These are phyloP conservation scores for Odontomachus brunneus DNA, from an alignment of 1,140 invertebrate species.

Conservation along the genomic window DNA sequence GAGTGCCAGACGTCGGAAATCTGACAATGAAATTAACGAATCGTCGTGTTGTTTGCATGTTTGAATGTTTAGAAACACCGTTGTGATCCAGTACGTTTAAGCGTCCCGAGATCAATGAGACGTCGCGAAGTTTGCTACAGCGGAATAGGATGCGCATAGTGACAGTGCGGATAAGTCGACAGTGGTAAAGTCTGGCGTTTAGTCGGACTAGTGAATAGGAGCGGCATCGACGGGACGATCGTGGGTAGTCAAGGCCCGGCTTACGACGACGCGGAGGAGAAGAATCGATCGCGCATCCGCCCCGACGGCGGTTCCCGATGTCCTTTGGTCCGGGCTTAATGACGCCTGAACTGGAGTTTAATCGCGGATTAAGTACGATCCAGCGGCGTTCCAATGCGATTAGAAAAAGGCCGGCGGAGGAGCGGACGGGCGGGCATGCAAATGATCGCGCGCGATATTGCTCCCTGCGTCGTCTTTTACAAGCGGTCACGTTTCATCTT, in stretches of 20 bases:
- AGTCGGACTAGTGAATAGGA: slow-evolving; percentile 61
- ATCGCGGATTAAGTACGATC: slow-evolving; percentile 82
- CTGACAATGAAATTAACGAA: slow-evolving; percentile 3
- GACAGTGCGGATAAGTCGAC: slow-evolving; percentile 51
- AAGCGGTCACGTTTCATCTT: background rate
- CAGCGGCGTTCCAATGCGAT: slow-evolving; percentile 74
- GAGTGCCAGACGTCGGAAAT: too few relatives aligned
- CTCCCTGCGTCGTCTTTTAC: background rate
- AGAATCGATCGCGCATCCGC: slow-evolving; percentile 82
- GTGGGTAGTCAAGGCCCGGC: slow-evolving; percentile 77
- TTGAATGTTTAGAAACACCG: slow-evolving; percentile 45
- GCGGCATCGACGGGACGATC: slow-evolving; percentile 61
- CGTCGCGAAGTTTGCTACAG: slow-evolving; percentile 12
- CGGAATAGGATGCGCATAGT: slow-evolving; percentile 24
- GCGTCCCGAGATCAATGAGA: slow-evolving; percentile 38
- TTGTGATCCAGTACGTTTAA: too few relatives aligned
- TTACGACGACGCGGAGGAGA: slow-evolving; percentile 72
- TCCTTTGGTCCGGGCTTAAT: slow-evolving; percentile 83
- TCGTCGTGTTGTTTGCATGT: background rate
- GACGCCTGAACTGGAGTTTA: slow-evolving; percentile 81
- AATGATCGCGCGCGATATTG: slow-evolving; percentile 11
- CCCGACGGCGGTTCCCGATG: slow-evolving; percentile 78
- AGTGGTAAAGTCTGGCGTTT: slow-evolving; percentile 74
- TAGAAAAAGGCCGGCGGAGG: slow-evolving; percentile 75
- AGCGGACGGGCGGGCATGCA: background rate